Conservation (phyloP, 2,113 vertebrate species). For the Gobiocypris rarus region DNA sequence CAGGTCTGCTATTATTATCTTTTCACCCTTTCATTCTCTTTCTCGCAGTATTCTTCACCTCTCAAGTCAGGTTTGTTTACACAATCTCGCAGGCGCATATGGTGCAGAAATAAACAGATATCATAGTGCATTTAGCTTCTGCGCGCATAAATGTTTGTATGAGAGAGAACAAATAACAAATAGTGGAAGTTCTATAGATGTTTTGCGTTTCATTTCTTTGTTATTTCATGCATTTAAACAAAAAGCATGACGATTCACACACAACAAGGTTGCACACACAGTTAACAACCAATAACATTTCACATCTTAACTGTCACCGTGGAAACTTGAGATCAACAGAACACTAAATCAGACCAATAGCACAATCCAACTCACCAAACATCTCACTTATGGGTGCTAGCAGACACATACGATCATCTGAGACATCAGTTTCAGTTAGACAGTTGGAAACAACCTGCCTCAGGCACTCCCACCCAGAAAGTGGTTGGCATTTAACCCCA, state of each 20-base stretch:
- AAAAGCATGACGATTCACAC: neutral
- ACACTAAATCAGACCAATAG: conserved; percentile 51
- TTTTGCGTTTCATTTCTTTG: neutral
- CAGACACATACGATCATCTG: neutral
- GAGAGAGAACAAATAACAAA: neutral
- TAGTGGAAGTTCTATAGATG: neutral
- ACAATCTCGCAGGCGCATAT: neutral
- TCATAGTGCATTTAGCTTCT: neutral
- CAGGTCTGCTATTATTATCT: conserved; percentile 30
- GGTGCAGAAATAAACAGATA: conserved; percentile 14
- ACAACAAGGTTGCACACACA: neutral
- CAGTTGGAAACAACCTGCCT: neutral
- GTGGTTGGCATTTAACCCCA: neutral
- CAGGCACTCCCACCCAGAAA: neutral
- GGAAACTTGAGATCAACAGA: conserved; percentile 48
- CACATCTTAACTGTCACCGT: conserved; percentile 44
- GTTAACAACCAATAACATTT: conserved; percentile 19
- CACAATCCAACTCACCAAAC: conserved; percentile 18
- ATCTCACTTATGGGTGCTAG: neutral
- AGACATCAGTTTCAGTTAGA: neutral
- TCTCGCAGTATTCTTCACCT: conserved; percentile 29
- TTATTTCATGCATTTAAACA: neutral
- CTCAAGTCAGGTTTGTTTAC: conserved; percentile 36
- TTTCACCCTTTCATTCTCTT: conserved; percentile 4
- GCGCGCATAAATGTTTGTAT: neutral